Base-by-base conservation (phyloP, 2,113 vertebrate species). In the Chloropsis hardwickii region DNA sequence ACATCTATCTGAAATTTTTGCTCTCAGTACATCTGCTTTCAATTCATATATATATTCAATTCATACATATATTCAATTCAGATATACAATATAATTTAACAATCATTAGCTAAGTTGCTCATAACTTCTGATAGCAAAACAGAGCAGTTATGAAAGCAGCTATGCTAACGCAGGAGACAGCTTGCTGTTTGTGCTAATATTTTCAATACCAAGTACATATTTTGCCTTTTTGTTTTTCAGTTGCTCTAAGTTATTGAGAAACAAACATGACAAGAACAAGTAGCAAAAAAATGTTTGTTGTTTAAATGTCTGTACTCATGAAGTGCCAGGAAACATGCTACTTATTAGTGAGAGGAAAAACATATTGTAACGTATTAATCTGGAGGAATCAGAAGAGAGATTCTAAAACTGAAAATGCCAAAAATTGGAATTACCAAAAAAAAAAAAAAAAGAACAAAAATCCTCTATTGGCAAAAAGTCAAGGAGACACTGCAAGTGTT, bases 1-100 rank as follows among this genome's bases (percentile, higher is more conserved):
- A 81, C 64, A 92, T 71, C 79, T 58, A 44, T 93, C 85, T 96
- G 84, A 77, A 58, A 54, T 88, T 78, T 93, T 84, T 96, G 53
- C 77, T 91, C 29, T 47, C n/a, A 40, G 5, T 65, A 58, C 40
- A 15, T 58, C 40, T 67, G 69, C 65, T 81, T 77, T 86, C 40
- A 54, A 24, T 45, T 81, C 21, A 5, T 14, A 9, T 27, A 8
- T 24, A 33, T 45, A 54, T 54, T 5, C 40, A 54, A 24, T 45
- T 81, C 21, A 5, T 14, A 9, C 24, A 8, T 24, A 33, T 48
- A 54, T 54, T 5, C 37, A 37, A 37, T 37, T 37, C 37, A 37
- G 8, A 37, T 37, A 37, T 37, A 37, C 37, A 40, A 40, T 27
- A 31, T 29, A 6, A 37, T 73, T 80, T 65, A 77, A 27, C 10